Evolutionary conservation across 2,888 invertebrate genomes (phyloP).

Genomic region (Mamestra brassicae): DNA sequence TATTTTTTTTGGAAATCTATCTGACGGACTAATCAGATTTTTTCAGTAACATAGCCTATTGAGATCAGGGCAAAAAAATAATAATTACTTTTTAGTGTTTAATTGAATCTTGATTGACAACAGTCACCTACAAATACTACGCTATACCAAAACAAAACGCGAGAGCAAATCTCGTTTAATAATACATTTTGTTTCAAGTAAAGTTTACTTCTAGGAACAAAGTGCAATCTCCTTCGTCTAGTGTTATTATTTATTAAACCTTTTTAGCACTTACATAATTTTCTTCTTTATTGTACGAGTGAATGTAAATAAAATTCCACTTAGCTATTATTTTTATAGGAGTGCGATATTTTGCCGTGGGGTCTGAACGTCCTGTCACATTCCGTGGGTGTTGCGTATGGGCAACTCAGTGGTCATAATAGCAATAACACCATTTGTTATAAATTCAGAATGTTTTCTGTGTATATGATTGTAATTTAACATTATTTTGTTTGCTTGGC

Average conservation of each 20-base stretch:
- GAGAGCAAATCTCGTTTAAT: background rate
- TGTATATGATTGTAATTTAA: background rate
- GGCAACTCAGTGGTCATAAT: constrained; percentile 12
- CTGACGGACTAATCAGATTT: too few species aligned
- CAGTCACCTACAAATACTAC: background rate
- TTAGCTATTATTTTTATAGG: constrained; percentile 34
- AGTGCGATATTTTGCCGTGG: constrained; percentile 16
- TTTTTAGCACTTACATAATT: background rate
- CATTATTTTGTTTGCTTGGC: constrained; percentile 4
- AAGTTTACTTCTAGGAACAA: background rate
- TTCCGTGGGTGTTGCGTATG: constrained; percentile 37
- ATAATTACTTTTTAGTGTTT: too few species aligned
- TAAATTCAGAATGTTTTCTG: constrained; percentile 5
- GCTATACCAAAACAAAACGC: background rate
- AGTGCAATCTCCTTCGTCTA: background rate
- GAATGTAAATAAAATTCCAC: constrained; percentile 29
- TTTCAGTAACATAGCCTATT: too few species aligned
- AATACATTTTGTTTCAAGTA: background rate
- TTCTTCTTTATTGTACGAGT: constrained; percentile 12
- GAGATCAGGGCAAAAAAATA: too few species aligned
- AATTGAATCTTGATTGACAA: background rate
- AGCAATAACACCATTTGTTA: constrained; percentile 24
- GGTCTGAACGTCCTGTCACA: constrained; percentile 23
- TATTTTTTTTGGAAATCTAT: too few species aligned
- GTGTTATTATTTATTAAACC: background rate